These are phyloP conservation scores for Callyntrura sp. DNA, from an alignment of 2,888 invertebrate genomes.

Conservation along the genomic window DNA sequence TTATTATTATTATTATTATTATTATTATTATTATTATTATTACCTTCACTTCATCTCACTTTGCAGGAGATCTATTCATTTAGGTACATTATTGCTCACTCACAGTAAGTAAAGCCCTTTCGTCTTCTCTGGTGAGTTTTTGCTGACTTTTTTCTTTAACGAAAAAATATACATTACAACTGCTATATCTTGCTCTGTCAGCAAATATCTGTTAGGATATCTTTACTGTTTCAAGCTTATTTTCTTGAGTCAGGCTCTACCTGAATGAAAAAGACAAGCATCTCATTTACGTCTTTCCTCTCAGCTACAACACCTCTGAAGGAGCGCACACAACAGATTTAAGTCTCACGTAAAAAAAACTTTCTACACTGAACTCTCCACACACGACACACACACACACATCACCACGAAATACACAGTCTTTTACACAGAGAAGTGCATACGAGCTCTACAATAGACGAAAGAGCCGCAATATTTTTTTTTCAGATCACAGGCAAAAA, in stretches of 20 bases:
- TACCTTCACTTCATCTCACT: constrained; percentile 67
- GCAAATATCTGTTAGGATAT: constrained; percentile 59
- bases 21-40: constrained; percentile 34
- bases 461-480: constrained; percentile 73
- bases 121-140: constrained; percentile 56
- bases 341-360: constrained; percentile 14
- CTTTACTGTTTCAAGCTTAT: constrained; percentile 38
- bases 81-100: constrained; percentile 69
- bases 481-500: constrained; percentile 46
- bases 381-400: too few relatives aligned
- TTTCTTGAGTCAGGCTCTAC: constrained; percentile 8
- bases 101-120: constrained; percentile 13
- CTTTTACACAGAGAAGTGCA: not conserved
- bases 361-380: not conserved
- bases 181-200: constrained; percentile 34
- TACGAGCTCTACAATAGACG: not conserved
- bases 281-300: not conserved
- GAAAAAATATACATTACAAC: constrained; percentile 67
- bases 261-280: constrained; percentile 17
- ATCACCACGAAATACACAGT: too few relatives aligned
- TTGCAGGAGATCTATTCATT: constrained; percentile 78
- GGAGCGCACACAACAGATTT: constrained; percentile 18
- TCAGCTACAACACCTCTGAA: not conserved
- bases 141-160: constrained; percentile 71
- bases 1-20: not conserved